Percentiles rank a stretch among this genome's conserved stretches.
Evolutionary conservation across 2,888 invertebrate genomes (phyloP).

Genomic region (Microchrysa polita): DNA sequence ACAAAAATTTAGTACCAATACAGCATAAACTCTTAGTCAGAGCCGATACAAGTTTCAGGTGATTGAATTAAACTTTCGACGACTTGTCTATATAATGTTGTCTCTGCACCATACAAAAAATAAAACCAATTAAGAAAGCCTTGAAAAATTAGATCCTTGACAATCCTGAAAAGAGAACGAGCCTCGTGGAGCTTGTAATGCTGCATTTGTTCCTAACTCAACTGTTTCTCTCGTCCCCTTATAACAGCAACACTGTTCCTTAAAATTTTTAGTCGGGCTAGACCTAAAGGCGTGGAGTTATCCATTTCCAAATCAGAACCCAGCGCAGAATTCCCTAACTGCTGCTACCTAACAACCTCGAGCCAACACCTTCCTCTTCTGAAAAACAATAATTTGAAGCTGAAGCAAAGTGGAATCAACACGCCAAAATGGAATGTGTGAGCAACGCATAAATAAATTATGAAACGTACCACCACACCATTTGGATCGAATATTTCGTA

Average conservation of each 20-base stretch:
- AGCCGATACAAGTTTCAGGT: background rate
- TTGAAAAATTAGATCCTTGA: no score
- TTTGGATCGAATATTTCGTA: slow-evolving; percentile 33
- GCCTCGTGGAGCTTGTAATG: no score
- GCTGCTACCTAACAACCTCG: slow-evolving; percentile 20
- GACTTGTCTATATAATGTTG: slow-evolving; percentile 26
- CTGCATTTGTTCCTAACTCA: no score
- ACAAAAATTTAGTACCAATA: background rate
- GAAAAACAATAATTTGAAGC: slow-evolving; percentile 16
- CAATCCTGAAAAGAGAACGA: no score
- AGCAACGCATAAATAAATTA: slow-evolving; percentile 50
- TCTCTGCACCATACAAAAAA: no score
- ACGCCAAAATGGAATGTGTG: slow-evolving; percentile 45
- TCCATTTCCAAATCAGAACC: slow-evolving; percentile 7
- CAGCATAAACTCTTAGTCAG: background rate
- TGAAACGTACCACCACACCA: slow-evolving; percentile 46
- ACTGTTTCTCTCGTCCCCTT: no score
- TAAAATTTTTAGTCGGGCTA: slow-evolving; percentile 15
- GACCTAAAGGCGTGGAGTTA: slow-evolving; percentile 23
- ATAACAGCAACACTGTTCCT: background rate
- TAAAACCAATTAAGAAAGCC: no score
- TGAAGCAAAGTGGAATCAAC: slow-evolving; percentile 35
- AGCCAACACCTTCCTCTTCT: slow-evolving; percentile 24
- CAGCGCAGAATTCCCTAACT: slow-evolving; percentile 16
- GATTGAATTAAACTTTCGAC: slow-evolving; percentile 14